Percentiles rank a stretch among this genome's conserved stretches.
Conservation (phyloP, 2,888 invertebrate species). For the Unio pictorum region DNA sequence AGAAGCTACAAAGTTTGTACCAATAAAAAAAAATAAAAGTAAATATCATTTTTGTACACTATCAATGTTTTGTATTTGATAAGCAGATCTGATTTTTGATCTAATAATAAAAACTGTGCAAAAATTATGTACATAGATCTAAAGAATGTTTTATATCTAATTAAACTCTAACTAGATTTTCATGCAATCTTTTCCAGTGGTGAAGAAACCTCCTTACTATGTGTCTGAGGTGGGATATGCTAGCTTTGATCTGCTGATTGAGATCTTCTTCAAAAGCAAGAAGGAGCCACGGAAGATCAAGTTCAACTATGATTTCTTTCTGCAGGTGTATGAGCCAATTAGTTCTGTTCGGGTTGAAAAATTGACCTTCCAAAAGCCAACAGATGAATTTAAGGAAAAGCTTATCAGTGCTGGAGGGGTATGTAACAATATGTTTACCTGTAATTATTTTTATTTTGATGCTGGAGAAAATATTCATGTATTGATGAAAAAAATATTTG, state of each 20-base stretch:
- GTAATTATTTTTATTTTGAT: neutral
- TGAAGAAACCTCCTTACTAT: conserved; percentile 91
- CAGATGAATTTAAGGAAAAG: conserved; percentile 90
- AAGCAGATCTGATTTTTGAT: too few species aligned
- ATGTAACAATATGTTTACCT: conserved; percentile 55
- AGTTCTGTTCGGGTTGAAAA: conserved; percentile 84
- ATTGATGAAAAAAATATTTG: too few species aligned
- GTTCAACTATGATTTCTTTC: conserved; percentile 85
- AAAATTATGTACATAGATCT: neutral
- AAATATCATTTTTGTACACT: too few species aligned
- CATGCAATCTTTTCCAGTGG: conserved; percentile 77
- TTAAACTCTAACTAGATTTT: neutral
- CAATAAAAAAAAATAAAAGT: too few species aligned
- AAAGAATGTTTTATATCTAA: neutral
- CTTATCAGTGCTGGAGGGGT: conserved; percentile 89
- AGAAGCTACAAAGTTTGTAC: too few species aligned
- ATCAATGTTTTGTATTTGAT: too few species aligned
- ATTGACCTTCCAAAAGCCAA: conserved; percentile 86
- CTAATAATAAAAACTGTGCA: too few species aligned
- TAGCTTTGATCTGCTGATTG: conserved; percentile 90
- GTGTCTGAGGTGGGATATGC: conserved; percentile 97
- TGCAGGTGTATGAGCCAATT: conserved; percentile 81
- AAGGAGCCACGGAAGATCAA: conserved; percentile 89
- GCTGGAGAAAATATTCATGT: too few species aligned
- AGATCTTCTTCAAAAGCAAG: conserved; percentile 85